Evolutionary conservation across 2,888 invertebrate species (phyloP), one percentile per base, ranked within the genome.

Genomic region (Agrypnus murinus): DNA sequence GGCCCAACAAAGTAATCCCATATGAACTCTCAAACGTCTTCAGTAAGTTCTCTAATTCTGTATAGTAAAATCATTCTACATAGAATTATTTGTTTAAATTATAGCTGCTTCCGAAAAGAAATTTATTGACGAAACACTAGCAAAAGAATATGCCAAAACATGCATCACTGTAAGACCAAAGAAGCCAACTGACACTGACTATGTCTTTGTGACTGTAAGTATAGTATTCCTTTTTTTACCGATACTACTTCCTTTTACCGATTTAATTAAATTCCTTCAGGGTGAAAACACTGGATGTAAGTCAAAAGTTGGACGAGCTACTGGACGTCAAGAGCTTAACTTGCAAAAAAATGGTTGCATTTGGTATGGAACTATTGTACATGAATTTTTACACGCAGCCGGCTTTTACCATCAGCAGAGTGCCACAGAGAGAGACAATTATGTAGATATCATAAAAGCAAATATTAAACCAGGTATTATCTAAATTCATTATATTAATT

Each of bases 331-430:
- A 57, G 10, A 1, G 0, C 15, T 69, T 9, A 69, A 69, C 15
- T 43, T 69, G 32, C 55, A 57, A 15, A 12, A 17, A 15, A 55
- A 64, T 36, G 73, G 88, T 34, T 91, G 91, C 79, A 88, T 91
- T 67, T 86, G 82, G 25, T 88, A 88, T 68, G 92, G 93, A 17
- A 91, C 91, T 9, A 88, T 93, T 3, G 88, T 92, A 7, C 94
- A 95, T 81, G 95, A 95, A 83, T 87, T 95, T 81, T 87, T 95
- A 78, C 95, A 95, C 80, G 91, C 93, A 0, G 83, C 94, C 1
- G 95, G 95, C 0, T 95, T 95, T 84, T 93, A 92, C 82, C 95
- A 95, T 80, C 95, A 95, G 86, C 95, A 95, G 81, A 93, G 92
- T 79, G 88, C 94, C 25, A 89, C 90, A 12, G 91, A 95, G 83